A percentile compares a stretch with the other conserved stretches of the same genome.
Conservation (phyloP, 2,888 invertebrate species). For the Hemithea aestivaria region DNA sequence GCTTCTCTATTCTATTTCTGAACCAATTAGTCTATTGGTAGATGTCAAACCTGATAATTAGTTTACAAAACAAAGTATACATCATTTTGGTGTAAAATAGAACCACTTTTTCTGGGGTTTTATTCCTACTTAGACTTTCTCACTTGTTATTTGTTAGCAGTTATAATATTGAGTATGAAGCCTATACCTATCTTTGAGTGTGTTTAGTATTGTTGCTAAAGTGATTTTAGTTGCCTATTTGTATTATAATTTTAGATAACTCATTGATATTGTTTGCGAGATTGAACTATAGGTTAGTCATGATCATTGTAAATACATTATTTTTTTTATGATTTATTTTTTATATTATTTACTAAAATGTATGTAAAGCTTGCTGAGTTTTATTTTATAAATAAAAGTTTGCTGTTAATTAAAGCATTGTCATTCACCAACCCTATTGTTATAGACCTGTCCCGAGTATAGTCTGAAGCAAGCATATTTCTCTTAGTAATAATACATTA, state of each 20-base stretch:
- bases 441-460: too few relatives aligned
- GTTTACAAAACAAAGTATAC: too few relatives aligned
- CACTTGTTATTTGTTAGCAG: too few relatives aligned
- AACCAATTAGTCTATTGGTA: too few relatives aligned
- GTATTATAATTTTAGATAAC: constrained; percentile 28
- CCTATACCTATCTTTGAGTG: constrained; percentile 17
- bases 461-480: too few relatives aligned
- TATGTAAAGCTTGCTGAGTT: constrained; percentile 57
- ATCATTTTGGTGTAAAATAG: too few relatives aligned
- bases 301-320: constrained; percentile 64
- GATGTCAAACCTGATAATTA: too few relatives aligned
- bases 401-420: constrained; percentile 28
- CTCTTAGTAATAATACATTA: too few relatives aligned
- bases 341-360: constrained; percentile 60
- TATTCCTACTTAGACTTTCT: too few relatives aligned
- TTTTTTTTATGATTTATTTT: constrained; percentile 46
- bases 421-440: constrained; percentile 1
- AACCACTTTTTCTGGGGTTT: too few relatives aligned
- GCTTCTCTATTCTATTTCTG: too few relatives aligned
- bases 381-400: constrained; percentile 41
- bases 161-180: constrained; percentile 13
- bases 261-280: constrained; percentile 22
- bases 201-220: constrained; percentile 25
- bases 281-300: constrained; percentile 37
- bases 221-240: constrained; percentile 31